phyloP scores from a whole-genome alignment of 2,797 vertebrate species.

The Atherinosoma microstoma region DNA sequence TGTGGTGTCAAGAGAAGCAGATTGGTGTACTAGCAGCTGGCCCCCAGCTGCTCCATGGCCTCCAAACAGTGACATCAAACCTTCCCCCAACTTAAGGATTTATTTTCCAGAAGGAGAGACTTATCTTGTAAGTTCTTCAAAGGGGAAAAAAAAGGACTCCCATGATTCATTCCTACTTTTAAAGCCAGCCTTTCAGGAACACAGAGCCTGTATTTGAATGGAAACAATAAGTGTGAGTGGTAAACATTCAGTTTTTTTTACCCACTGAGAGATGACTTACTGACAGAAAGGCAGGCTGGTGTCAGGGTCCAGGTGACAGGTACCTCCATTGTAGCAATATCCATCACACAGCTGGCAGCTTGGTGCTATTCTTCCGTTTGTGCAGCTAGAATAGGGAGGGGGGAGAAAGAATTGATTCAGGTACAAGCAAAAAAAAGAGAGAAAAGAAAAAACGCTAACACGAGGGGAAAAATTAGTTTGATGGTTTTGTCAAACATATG shows the following conservation, averaged over 20 bases:
- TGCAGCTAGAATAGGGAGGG: constrained; percentile 86
- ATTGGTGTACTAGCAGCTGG: constrained; percentile 52
- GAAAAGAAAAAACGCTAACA: constrained; percentile 20
- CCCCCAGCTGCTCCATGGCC: constrained; percentile 61
- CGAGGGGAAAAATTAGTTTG: constrained; percentile 31
- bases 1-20: constrained; percentile 61
- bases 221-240: constrained; percentile 32
- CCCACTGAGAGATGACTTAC: constrained; percentile 90
- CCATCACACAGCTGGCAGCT: constrained; percentile 98
- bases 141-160: constrained; percentile 33
- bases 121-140: constrained; percentile 41
- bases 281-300: constrained; percentile 95
- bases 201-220: constrained; percentile 56
- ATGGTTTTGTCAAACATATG: constrained; percentile 45
- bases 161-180: constrained; percentile 43
- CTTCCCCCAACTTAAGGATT: constrained; percentile 52
- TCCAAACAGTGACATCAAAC: constrained; percentile 66
- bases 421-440: constrained; percentile 40
- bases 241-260: constrained; percentile 54
- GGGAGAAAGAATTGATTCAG: constrained; percentile 64
- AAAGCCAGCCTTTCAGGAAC: constrained; percentile 48
- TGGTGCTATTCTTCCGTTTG: constrained; percentile 94
- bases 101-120: constrained; percentile 57
- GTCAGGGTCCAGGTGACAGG: constrained; percentile 95
- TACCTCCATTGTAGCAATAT: constrained; percentile 98